Evolutionary conservation across 2,113 vertebrate species (phyloP), one percentile per base, ranked within the genome.

Genomic region (Erinaceus europaeus): DNA sequence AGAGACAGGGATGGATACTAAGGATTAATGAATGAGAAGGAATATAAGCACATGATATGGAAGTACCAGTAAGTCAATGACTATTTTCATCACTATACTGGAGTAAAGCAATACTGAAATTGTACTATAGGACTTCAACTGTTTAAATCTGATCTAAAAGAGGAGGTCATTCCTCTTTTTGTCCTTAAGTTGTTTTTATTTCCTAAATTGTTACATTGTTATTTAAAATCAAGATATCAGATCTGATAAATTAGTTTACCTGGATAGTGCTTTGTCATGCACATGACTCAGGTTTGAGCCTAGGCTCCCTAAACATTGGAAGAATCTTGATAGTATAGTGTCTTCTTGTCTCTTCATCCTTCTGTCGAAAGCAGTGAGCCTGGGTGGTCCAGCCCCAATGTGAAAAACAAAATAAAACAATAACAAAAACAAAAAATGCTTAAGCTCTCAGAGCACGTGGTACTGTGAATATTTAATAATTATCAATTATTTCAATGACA

Each of bases 31-130:
- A 80, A 88, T 76, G 79, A 90, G 80, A 76, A 80, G 46, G 36
- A 65, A 10, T 14, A 53, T 32, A 59, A 64, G 42, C 23, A 17
- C 71, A 90, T 89, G 71, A 50, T 12, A 72, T 23, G 32, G 46
- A 80, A 61, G 40, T 76, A 2, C 42, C 79, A 76, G 29, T 76
- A 93, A 91, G 73, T 80, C 90, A 88, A 44, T 80, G 81, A 75
- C 61, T 78, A 21, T 86, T 84, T 83, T 76, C 0, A 0, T 83
- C 42, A 55, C 34, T 44, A 64, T 79, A 61, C 76, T 52, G 18
- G 90, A 48, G 84, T 80, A 80, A 85, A 91, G 21, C 46, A 36
- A 18, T 85, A 53, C 57, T 76, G 81, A 67, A 69, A 84, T 90
- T 62, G 8, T 72, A n/a, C n/a, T n/a, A n/a, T n/a, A n/a, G 83